Evolutionary conservation across 2,797 vertebrate genomes (phyloP), one percentile per base, ranked within the genome.

Genomic region (Crotalus adamanteus): DNA sequence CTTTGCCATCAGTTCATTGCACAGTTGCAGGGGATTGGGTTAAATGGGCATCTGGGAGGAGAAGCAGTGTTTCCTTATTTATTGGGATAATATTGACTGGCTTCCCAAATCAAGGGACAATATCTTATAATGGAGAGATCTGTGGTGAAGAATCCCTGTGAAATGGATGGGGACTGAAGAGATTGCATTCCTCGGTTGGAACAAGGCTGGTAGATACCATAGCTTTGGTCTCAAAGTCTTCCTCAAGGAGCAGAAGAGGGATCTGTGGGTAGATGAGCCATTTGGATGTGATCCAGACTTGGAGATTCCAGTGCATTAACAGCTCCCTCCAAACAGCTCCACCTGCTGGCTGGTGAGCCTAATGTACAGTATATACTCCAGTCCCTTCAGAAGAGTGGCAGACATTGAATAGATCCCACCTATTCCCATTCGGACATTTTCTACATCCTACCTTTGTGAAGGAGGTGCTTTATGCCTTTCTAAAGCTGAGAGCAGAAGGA

Each of bases 201-300:
- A 26, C 16, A 25, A 8, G 37, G 83, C 22, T 25, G 18, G 1
- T n/a, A 26, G 26, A 26, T 9, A 53, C 51, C 51, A 53, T 53
- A 12, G 3, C n/a, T 51, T 16, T n/a, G 51, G n/a, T 6, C 28
- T 85, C 37, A 20, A n/a, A 16, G 26, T 51, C 31, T 26, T 31
- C 8, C 89, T 73, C 51, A 16, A 57, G 22, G 47, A 93, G 18
- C 9, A 53, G 25, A 83, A 7, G 47, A 7, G 57, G 12, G 20
- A 37, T 47, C 1, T 60, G 31, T 28, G 37, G n/a, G 60, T 16
- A 57, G 53, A 13, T 25, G 95, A 97, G 95, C 96, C 94, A 37
- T 28, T 37, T 94, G 95, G 95, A 95, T 95, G 57, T 59, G 88
- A 87, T 94, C n/a, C 55, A 18, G 51, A 47, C 37, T 12, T 60